Evolutionary conservation across 2,888 invertebrate genomes (phyloP).

Genomic region (Chloroclystis v-ata): DNA sequence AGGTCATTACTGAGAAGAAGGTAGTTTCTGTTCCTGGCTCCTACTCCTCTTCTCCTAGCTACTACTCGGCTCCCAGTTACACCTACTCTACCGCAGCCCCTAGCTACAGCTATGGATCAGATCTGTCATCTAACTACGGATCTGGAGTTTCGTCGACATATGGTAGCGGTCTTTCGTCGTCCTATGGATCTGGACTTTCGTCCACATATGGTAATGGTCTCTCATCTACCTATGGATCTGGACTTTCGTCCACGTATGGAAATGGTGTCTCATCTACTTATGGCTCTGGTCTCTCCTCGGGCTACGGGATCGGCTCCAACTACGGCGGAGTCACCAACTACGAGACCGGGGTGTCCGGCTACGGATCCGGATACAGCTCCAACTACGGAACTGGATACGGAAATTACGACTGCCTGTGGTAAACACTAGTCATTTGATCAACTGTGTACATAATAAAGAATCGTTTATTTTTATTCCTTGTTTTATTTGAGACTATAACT

Average conservation of each 20-base stretch:
- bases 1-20: slow-evolving; percentile 49
- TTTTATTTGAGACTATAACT: background rate
- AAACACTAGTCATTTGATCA: slow-evolving; percentile 7
- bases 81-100: slow-evolving; percentile 18
- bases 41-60: slow-evolving; percentile 17
- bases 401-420: slow-evolving; percentile 7
- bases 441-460: background rate
- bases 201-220: background rate
- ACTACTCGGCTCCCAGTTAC: slow-evolving; percentile 17
- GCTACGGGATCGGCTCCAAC: too few relatives aligned
- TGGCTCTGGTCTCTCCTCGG: too few relatives aligned
- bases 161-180: slow-evolving; percentile 12
- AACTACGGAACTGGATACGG: background rate
- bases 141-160: slow-evolving; percentile 14
- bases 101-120: slow-evolving; percentile 7
- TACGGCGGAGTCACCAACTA: slow-evolving; percentile 7
- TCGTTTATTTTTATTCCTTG: background rate
- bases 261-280: background rate
- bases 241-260: background rate
- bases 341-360: background rate
- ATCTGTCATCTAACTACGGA: slow-evolving; percentile 8
- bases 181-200: slow-evolving; percentile 13
- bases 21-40: slow-evolving; percentile 36
- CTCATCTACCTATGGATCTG: slow-evolving; percentile 1
- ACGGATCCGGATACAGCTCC: background rate